Conservation (phyloP, 2,113 vertebrate species). For the Brachypodius melanocephalos region DNA sequence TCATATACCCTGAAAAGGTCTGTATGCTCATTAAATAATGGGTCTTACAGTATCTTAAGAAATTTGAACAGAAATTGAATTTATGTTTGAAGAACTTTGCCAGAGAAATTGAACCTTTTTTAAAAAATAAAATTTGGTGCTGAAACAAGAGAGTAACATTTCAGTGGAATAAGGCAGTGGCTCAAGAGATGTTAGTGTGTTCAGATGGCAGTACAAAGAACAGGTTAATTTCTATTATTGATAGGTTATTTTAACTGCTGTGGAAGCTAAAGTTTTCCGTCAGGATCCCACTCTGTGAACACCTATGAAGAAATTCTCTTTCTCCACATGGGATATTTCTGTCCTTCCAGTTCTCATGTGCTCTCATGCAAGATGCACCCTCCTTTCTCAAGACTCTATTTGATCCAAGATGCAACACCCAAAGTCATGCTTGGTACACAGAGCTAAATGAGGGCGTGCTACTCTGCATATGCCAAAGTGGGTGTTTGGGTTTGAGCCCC, state of each 20-base stretch:
- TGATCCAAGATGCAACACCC: background rate
- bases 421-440: background rate
- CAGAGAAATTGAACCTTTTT: background rate
- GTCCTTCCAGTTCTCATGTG: background rate
- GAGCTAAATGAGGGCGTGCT: background rate
- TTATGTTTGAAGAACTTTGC: background rate
- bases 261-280: background rate
- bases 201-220: background rate
- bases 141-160: background rate
- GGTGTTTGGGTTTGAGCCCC: background rate
- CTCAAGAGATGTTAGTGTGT: background rate
- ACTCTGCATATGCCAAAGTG: background rate
- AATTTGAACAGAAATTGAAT: background rate
- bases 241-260: background rate
- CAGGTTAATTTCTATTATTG: background rate
- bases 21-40: background rate
- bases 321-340: background rate
- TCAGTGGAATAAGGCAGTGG: background rate
- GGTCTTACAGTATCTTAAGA: background rate
- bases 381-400: background rate
- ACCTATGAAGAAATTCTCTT: background rate
- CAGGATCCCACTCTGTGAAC: background rate
- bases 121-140: background rate
- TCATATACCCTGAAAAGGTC: background rate
- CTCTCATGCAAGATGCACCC: background rate